phyloP scores from a whole-genome alignment of 2,888 invertebrate genomes.

The Chesias legatella region DNA sequence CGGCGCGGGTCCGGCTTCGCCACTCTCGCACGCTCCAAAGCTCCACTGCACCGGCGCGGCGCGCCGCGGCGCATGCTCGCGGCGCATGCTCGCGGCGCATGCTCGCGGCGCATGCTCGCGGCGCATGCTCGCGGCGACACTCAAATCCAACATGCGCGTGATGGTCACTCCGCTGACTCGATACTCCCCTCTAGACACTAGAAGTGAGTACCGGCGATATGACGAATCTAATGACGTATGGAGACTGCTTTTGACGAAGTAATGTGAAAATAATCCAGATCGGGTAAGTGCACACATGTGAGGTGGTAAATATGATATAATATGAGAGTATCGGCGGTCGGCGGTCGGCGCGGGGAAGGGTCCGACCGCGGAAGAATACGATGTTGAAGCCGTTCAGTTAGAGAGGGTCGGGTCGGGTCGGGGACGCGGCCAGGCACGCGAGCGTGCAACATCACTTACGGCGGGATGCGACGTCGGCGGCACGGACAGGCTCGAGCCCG shows the following conservation, averaged over 20 bases:
- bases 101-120: conserved; percentile 27
- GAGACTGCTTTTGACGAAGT: conserved; percentile 46
- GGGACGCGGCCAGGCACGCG: conserved; percentile 57
- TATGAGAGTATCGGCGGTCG: conserved; percentile 61
- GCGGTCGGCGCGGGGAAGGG: conserved; percentile 66
- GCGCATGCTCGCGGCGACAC: conserved; percentile 33
- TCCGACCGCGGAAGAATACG: conserved; percentile 59
- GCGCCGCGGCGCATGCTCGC: conserved; percentile 30
- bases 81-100: conserved; percentile 28
- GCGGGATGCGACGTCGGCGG: conserved; percentile 86
- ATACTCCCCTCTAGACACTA: conserved; percentile 43
- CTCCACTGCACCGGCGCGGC: conserved; percentile 7
- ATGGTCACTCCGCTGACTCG: conserved; percentile 39
- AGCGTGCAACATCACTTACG: conserved; percentile 79
- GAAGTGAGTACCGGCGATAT: conserved; percentile 53
- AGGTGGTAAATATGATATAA: conserved; percentile 53
- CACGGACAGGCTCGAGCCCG: conserved; percentile 92
- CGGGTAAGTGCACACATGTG: conserved; percentile 65
- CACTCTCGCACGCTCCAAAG: conserved; percentile 34
- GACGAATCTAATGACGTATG: conserved; percentile 55
- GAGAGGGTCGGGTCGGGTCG: no score
- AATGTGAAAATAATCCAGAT: conserved; percentile 49
- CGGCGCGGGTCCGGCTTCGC: conserved; percentile 31
- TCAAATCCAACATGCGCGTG: conserved; percentile 52
- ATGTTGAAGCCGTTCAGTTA: conserved; percentile 59